A percentile compares a stretch with the other conserved stretches of the same genome.
phyloP scores from a whole-genome alignment of 2,113 vertebrate species.

The Galemys pyrenaicus region DNA sequence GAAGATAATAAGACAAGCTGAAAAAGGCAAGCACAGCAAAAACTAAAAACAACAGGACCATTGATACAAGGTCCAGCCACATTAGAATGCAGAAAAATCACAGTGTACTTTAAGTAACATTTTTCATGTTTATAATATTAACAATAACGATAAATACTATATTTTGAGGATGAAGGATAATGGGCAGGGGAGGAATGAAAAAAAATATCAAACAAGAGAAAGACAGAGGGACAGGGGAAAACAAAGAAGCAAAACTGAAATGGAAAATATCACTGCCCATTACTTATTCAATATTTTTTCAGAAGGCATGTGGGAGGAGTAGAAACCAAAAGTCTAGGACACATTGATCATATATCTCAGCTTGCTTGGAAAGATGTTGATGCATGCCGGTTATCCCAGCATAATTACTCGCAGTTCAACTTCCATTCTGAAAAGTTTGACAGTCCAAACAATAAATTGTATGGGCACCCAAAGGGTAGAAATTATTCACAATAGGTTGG shows the following conservation, averaged over 20 bases:
- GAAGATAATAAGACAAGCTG: background rate
- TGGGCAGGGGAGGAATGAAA: background rate
- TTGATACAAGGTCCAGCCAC: rapidly evolving
- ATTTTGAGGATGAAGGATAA: background rate
- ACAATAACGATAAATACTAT: background rate
- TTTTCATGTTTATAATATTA: background rate
- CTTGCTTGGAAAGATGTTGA: background rate
- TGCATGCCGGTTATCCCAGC: no score
- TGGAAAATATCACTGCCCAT: background rate
- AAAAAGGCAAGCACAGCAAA: background rate
- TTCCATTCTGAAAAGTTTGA: background rate
- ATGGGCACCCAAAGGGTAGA: background rate
- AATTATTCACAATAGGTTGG: background rate
- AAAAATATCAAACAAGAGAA: background rate
- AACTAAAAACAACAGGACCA: background rate
- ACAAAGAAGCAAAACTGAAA: background rate
- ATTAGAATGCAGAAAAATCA: background rate
- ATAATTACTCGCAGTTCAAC: background rate
- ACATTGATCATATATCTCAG: background rate
- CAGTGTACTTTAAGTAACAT: background rate
- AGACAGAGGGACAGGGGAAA: background rate
- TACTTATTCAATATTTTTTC: background rate
- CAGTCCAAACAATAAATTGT: background rate
- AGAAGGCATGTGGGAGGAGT: background rate
- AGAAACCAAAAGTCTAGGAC: background rate